A percentile compares a stretch with the other conserved stretches of the same genome.
phyloP scores from a whole-genome alignment of 2,113 vertebrate genomes.

The Himantopus leucocephalus region DNA sequence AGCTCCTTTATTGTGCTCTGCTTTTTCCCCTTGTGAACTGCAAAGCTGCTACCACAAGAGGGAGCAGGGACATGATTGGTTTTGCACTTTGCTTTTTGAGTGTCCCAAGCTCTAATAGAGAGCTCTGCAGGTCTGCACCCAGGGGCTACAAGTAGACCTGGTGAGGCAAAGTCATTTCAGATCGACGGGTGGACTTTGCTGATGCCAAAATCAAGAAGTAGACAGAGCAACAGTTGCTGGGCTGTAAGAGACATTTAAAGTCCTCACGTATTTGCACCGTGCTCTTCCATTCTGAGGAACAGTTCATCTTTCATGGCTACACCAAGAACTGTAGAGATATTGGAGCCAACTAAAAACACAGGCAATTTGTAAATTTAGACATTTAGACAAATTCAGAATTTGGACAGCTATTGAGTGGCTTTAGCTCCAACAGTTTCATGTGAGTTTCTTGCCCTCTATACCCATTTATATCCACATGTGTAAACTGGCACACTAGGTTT shows the following conservation, averaged over 20 bases:
- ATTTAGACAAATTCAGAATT: neutral
- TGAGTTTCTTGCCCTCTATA: neutral
- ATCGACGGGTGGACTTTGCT: neutral
- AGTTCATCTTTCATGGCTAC: neutral
- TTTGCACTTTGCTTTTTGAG: neutral
- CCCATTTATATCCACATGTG: neutral
- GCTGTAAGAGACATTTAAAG: neutral
- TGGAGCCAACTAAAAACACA: neutral
- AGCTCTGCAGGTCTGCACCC: neutral
- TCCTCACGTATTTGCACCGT: neutral
- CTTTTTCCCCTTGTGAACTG: neutral
- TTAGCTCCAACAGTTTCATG: neutral
- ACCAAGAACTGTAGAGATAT: neutral
- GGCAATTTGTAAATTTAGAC: neutral
- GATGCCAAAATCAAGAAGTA: neutral
- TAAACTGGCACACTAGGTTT: neutral
- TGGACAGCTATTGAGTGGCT: neutral
- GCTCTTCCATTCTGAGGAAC: neutral
- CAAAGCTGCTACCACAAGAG: neutral
- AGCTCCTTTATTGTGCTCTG: neutral
- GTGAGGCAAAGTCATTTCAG: neutral
- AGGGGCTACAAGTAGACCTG: neutral
- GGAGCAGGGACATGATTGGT: neutral
- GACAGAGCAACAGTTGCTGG: neutral
- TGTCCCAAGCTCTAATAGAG: neutral